phyloP scores from a whole-genome alignment of 2,113 vertebrate species.

The Eurypyga helias region DNA sequence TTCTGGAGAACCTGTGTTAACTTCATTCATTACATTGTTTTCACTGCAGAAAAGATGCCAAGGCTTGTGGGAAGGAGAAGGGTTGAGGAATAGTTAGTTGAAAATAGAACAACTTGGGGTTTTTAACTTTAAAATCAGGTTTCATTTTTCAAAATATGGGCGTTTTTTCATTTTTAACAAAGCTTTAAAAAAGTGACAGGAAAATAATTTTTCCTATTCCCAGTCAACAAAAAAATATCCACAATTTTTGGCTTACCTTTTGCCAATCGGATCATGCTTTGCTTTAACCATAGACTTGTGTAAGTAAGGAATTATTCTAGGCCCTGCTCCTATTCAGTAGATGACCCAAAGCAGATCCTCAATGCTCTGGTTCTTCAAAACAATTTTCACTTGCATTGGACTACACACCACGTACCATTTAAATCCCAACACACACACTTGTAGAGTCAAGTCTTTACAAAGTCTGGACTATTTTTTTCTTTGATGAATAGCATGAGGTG shows the following conservation, averaged over 20 bases:
- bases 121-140: not conserved
- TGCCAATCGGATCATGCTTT: not conserved
- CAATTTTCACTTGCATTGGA: not conserved
- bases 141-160: not conserved
- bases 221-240: rapidly evolving
- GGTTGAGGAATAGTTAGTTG: not conserved
- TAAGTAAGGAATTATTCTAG: not conserved
- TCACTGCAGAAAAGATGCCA: not conserved
- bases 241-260: not conserved
- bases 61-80: not conserved
- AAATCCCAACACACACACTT: not conserved
- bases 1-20: not conserved
- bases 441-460: not conserved
- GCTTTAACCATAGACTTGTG: not conserved
- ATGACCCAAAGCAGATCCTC: not conserved
- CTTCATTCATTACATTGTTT: not conserved
- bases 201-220: not conserved
- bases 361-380: not conserved
- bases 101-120: not conserved
- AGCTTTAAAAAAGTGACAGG: not conserved
- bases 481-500: not conserved
- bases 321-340: not conserved
- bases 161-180: not conserved
- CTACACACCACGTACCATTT: not conserved
- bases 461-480: not conserved